phyloP scores from a whole-genome alignment of 2,797 vertebrate species.

The Peromyscus aztecus region DNA sequence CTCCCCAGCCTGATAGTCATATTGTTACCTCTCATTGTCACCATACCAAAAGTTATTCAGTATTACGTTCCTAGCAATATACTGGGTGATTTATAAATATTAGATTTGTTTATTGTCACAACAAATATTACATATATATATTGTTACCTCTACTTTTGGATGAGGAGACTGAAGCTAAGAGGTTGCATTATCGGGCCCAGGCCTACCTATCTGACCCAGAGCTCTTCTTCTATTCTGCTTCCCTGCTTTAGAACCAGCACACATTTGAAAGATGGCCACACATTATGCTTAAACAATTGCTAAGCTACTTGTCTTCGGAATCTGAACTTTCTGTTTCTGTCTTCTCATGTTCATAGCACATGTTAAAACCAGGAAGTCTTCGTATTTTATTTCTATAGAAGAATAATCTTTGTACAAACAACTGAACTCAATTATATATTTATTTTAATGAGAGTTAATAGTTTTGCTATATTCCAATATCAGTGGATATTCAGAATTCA shows the following conservation, averaged over 20 bases:
- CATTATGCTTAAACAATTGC: not conserved
- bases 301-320: not conserved
- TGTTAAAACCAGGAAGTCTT: slow-evolving; percentile 1
- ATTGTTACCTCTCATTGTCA: not conserved
- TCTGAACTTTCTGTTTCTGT: not conserved
- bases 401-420: slow-evolving; percentile 28
- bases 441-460: slow-evolving; percentile 50
- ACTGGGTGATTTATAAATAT: not conserved
- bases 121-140: not conserved
- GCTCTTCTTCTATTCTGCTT: not conserved
- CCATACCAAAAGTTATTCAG: not conserved
- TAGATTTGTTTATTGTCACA: not conserved
- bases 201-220: not conserved
- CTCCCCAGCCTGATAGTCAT: not conserved
- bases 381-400: not conserved
- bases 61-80: not conserved
- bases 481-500: not conserved
- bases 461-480: not conserved
- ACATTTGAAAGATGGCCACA: not conserved
- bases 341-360: not conserved
- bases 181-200: not conserved
- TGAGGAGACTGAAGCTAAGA: not conserved
- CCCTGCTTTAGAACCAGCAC: not conserved
- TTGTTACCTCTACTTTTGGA: not conserved
- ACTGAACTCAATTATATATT: not conserved